Evolutionary conservation across 2,797 vertebrate genomes (phyloP).

Genomic region (Clangula hyemalis): DNA sequence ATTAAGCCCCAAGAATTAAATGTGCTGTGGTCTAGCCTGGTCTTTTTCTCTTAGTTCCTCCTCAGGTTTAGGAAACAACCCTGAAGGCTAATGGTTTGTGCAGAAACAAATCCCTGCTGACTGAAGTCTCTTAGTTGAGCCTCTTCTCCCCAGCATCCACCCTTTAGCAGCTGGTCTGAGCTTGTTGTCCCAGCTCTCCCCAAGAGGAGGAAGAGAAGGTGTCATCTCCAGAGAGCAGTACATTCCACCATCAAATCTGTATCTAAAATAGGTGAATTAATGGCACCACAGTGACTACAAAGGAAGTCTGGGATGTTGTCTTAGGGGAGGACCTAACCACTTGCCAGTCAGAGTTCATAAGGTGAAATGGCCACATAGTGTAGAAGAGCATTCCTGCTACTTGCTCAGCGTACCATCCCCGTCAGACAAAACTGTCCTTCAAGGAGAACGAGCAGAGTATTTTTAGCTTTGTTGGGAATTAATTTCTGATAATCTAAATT

Average conservation of each 20-base stretch:
- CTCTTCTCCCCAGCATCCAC: not conserved
- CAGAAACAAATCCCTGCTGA: not conserved
- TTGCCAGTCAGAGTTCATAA: not conserved
- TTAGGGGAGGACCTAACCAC: not conserved
- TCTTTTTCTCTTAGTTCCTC: not conserved
- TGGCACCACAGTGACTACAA: rapidly evolving
- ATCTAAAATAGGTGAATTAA: not conserved
- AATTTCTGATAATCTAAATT: conserved; percentile 32
- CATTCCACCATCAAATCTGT: not conserved
- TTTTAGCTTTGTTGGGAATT: conserved; percentile 25
- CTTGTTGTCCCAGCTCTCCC: not conserved
- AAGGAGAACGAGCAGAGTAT: not conserved
- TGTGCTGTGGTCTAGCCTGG: not conserved
- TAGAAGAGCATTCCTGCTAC: not conserved
- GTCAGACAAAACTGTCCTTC: not conserved
- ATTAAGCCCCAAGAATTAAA: not conserved
- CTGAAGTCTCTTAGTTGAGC: not conserved
- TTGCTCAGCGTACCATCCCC: not conserved
- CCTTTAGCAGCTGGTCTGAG: not conserved
- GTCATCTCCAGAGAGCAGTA: not conserved
- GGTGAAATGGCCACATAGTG: not conserved
- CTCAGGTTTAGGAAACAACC: not conserved
- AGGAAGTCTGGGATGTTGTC: not conserved
- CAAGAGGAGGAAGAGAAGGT: not conserved
- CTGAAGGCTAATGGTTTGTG: not conserved